These are phyloP conservation scores for Hydrozoanthus gracilis DNA, from an alignment of 92 coral and sea anemone species.

Conservation along the genomic window DNA sequence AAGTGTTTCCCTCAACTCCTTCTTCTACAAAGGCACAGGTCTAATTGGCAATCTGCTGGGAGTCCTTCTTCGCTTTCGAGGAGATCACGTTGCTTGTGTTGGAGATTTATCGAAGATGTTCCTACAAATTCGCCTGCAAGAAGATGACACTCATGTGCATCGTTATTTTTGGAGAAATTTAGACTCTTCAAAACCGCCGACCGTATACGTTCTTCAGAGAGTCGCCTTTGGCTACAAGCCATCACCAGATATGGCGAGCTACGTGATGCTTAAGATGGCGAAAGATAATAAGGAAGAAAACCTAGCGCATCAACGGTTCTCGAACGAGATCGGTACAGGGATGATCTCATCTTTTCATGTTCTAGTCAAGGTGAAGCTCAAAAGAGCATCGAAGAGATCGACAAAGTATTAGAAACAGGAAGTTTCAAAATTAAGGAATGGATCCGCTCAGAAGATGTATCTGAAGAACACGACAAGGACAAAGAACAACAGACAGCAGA, in stretches of 20 bases:
- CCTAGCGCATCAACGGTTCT: conserved; percentile 24
- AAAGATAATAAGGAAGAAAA: conserved; percentile 39
- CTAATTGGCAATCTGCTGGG: conserved; percentile 62
- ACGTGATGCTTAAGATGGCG: conserved; percentile 62
- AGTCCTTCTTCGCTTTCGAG: conserved; percentile 53
- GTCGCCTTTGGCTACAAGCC: conserved; percentile 63
- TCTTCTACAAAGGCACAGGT: conserved; percentile 57
- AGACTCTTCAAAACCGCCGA: conserved; percentile 43
- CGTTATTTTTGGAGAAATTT: conserved; percentile 57
- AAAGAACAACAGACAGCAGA: no score
- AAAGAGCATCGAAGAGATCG: conserved; percentile 42
- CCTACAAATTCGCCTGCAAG: conserved; percentile 58
- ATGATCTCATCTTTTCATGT: conserved; percentile 41
- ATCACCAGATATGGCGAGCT: conserved; percentile 60
- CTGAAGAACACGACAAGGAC: no score
- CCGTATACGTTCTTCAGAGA: conserved; percentile 40
- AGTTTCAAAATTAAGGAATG: conserved; percentile 55
- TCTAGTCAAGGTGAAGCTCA: conserved; percentile 17
- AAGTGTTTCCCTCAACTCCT: conserved; percentile 60
- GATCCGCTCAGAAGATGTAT: no score
- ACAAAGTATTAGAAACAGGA: conserved; percentile 52
- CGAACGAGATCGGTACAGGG: conserved; percentile 19
- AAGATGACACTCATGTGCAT: conserved; percentile 54
- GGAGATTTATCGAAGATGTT: conserved; percentile 67
- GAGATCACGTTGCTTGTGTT: conserved; percentile 52